Conservation (phyloP, 2,888 invertebrate genomes). For the Callyntrura guangdongensis region DNA sequence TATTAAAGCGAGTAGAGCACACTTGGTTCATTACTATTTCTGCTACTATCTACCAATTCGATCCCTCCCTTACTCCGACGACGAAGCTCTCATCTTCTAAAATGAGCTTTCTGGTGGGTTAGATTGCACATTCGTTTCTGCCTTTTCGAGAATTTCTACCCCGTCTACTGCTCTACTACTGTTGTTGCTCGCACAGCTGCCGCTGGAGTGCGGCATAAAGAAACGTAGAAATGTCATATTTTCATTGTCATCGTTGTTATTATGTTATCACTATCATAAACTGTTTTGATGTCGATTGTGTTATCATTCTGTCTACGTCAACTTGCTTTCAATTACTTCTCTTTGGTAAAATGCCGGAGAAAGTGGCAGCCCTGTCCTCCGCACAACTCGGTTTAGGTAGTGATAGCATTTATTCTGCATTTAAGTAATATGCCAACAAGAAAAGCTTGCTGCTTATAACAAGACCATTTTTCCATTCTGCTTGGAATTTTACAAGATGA, state of each 20-base stretch:
- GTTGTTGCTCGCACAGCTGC: not conserved
- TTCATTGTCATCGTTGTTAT: slow-evolving; percentile 34
- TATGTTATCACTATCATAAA: not conserved
- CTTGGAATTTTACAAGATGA: slow-evolving; percentile 5
- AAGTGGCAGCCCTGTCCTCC: no score
- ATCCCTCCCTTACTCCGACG: no score
- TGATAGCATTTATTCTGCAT: not conserved
- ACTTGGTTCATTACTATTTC: no score
- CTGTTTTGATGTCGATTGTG: slow-evolving; percentile 3
- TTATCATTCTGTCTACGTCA: not conserved
- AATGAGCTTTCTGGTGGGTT: not conserved
- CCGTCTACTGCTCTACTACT: not conserved
- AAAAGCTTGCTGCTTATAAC: not conserved
- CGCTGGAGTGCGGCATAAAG: not conserved
- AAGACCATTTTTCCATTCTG: not conserved
- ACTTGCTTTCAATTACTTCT: not conserved
- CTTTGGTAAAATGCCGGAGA: not conserved
- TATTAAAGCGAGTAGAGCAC: no score
- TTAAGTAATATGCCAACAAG: not conserved
- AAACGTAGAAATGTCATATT: slow-evolving; percentile 45
- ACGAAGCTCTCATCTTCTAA: no score
- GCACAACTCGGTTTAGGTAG: no score
- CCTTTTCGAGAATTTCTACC: not conserved
- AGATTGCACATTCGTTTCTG: not conserved
- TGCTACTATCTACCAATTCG: no score